Evolutionary conservation across 37 sponge, comb jelly and placozoan genomes (phyloP).

Genomic region (Tethya wilhelma): DNA sequence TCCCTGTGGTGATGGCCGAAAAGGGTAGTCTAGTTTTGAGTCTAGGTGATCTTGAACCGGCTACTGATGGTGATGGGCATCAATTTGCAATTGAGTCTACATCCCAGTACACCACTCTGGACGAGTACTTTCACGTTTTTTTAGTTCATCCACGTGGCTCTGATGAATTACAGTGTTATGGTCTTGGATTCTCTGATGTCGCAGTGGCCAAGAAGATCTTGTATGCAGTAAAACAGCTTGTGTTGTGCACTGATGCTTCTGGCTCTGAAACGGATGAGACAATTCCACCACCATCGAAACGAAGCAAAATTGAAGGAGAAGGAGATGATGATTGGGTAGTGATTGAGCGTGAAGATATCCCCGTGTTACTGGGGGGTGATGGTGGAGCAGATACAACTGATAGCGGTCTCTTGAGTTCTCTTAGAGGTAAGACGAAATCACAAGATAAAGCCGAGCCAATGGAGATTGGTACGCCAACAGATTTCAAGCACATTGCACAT

Average conservation of each 20-base stretch:
- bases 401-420: background rate
- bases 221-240: background rate
- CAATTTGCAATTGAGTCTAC: conserved; percentile 7
- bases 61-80: conserved; percentile 13
- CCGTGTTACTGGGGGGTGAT: background rate
- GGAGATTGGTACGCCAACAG: conserved; percentile 46
- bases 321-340: conserved; percentile 7
- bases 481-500: conserved; percentile 43
- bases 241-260: background rate
- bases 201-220: conserved; percentile 28
- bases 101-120: conserved; percentile 18
- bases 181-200: conserved; percentile 43
- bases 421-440: background rate
- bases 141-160: background rate
- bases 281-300: conserved; percentile 3
- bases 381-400: background rate
- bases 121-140: conserved; percentile 51
- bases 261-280: background rate
- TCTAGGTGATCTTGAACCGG: conserved; percentile 23
- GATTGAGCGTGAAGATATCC: conserved; percentile 27
- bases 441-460: background rate
- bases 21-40: conserved; percentile 5
- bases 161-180: background rate
- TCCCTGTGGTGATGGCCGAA: conserved; percentile 40
- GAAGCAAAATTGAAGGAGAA: background rate